A percentile compares a stretch with the other conserved stretches of the same genome.
Conservation (phyloP, 2,888 invertebrate species). For the Conomelus anceps region DNA sequence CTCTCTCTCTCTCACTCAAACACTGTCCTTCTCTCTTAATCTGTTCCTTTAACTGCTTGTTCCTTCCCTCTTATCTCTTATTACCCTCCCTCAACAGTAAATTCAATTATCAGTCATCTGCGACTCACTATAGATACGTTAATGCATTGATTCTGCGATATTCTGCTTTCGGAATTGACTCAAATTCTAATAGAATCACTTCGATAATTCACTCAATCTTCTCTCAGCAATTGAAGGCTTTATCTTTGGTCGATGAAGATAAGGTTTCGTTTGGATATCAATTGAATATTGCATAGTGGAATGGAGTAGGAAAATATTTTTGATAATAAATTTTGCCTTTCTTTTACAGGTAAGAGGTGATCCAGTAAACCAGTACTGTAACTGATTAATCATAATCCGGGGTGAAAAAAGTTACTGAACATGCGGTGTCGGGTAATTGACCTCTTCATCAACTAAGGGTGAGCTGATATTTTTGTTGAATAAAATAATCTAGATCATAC, state of each 20-base stretch:
- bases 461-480: too few species aligned
- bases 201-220: neutral
- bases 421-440: neutral
- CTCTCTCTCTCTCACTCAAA: neutral
- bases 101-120: neutral
- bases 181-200: neutral
- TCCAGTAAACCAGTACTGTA: neutral
- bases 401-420: neutral
- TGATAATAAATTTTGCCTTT: neutral
- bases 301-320: neutral
- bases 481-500: too few species aligned
- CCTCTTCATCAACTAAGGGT: too few species aligned
- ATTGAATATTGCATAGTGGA: neutral
- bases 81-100: neutral
- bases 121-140: neutral
- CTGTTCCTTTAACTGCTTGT: neutral
- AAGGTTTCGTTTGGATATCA: neutral
- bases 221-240: neutral
- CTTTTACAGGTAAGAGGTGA: neutral
- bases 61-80: neutral
- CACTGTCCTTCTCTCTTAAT: neutral
- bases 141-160: neutral
- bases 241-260: too few species aligned
- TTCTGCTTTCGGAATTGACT: neutral
- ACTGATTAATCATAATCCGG: neutral